These are phyloP conservation scores for Odocoileus hemionus DNA, from an alignment of 2,113 vertebrate genomes.

Conservation along the genomic window DNA sequence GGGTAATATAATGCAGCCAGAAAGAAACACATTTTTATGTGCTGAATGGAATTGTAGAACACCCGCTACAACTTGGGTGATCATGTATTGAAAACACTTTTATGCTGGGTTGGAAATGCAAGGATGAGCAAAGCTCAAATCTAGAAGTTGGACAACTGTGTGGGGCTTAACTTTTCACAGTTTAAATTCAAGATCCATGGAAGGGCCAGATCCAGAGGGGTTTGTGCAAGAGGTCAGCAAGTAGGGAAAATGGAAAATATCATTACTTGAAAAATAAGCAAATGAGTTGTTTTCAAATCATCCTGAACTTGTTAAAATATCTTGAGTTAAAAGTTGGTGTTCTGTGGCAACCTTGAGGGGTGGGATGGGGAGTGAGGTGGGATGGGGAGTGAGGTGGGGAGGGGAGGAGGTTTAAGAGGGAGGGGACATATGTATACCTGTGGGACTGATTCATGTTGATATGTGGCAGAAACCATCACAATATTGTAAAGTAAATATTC, in stretches of 20 bases:
- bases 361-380: not conserved
- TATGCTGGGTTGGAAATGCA: not conserved
- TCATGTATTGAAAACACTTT: slow-evolving; percentile 1
- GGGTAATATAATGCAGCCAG: not conserved
- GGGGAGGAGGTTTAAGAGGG: not conserved
- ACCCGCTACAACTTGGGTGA: not conserved
- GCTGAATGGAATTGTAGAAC: not conserved
- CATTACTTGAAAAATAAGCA: not conserved
- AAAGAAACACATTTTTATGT: slow-evolving; percentile 32
- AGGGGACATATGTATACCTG: not conserved
- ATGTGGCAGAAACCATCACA: not conserved
- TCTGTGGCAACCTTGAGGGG: not conserved
- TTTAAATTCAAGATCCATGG: not conserved
- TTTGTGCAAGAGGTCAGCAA: rapidly evolving
- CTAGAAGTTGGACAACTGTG: not conserved
- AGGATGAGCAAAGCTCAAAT: not conserved
- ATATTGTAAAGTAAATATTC: not conserved
- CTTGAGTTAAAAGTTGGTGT: not conserved
- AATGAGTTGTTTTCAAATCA: not conserved
- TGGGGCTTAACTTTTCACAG: not conserved
- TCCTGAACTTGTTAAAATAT: not conserved
- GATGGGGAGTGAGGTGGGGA: not conserved
- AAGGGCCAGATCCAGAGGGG: not conserved
- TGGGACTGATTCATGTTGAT: not conserved
- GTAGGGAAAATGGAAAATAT: not conserved